Conservation (phyloP, 2,113 vertebrate genomes). For the Sprattus sprattus region DNA sequence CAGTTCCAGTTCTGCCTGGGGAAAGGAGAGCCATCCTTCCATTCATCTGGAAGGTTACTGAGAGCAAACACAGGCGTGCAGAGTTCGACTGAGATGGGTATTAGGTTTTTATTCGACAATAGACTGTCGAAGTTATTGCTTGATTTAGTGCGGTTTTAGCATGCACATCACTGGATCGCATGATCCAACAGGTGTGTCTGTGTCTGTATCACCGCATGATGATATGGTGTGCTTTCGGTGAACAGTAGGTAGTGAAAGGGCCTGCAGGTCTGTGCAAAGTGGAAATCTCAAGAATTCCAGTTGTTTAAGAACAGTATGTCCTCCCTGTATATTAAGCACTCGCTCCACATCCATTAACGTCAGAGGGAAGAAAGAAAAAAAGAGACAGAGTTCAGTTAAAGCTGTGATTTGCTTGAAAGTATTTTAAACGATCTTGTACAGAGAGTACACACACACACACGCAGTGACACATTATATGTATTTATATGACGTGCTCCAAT, state of each 20-base stretch:
- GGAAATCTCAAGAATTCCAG: neutral
- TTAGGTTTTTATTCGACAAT: constrained; percentile 3
- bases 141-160: neutral
- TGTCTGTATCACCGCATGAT: neutral
- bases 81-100: neutral
- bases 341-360: neutral
- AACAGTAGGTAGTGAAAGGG: neutral
- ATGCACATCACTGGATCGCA: neutral
- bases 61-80: neutral
- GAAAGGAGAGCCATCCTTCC: neutral
- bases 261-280: neutral
- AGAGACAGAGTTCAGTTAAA: neutral
- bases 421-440: neutral
- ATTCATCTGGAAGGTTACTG: neutral
- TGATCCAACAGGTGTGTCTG: constrained; percentile 1
- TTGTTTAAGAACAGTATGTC: neutral
- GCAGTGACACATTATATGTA: neutral
- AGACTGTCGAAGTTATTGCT: neutral
- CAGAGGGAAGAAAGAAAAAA: neutral
- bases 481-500: neutral
- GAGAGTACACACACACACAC: neutral
- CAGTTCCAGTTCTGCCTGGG: neutral
- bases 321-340: neutral
- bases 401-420: neutral
- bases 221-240: neutral